Base-by-base conservation (phyloP, 2,888 invertebrate species). In the Orthonevra nobilis region DNA sequence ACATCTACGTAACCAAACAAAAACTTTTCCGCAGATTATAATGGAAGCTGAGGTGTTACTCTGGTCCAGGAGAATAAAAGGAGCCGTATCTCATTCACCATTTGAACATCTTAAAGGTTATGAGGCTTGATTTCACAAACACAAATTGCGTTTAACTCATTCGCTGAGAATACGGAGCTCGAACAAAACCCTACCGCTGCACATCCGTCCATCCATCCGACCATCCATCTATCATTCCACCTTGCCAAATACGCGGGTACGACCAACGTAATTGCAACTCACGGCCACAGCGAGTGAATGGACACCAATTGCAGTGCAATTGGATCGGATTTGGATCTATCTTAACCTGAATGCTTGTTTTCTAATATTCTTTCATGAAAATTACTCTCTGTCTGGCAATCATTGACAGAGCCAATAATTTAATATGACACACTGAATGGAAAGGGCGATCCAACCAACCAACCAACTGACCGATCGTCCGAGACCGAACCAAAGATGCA, bases 401-500 rank as follows among this genome's bases (percentile, higher is more conserved):
- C 77, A 77, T 66, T 77, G 77, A 72, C 70, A 60, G 38, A 77
- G 70, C 60, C 64, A 77, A 77, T 77, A 77, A 77, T 77, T 77
- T 77, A 77, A 77, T 70, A 77, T 77, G 77, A 77, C 70, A 72
- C 64, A 77, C 58, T 77, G 77, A 77, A 77, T 70, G 70, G 70
- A 66, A 66, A 54, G 52, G 58, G 56, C 63, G 48, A 61, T 61
- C 23, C 23, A 5, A 5, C 3, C 5, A 5, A 23, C 19, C 61
- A 9, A 14, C 34, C 20, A 36, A 56, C 15, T 9, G 40, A 34
- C n/a, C 46, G 28, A 68, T 23, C 48, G 34, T 60, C 58, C 44
- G 9, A 15, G 17, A 20, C 34, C 9, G 44, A n/a, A n/a, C n/a
- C n/a, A n/a, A n/a, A n/a, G n/a, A n/a, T n/a, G n/a, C n/a, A n/a